Evolutionary conservation across 2,888 invertebrate species (phyloP).

Genomic region (Eilema griseolum): DNA sequence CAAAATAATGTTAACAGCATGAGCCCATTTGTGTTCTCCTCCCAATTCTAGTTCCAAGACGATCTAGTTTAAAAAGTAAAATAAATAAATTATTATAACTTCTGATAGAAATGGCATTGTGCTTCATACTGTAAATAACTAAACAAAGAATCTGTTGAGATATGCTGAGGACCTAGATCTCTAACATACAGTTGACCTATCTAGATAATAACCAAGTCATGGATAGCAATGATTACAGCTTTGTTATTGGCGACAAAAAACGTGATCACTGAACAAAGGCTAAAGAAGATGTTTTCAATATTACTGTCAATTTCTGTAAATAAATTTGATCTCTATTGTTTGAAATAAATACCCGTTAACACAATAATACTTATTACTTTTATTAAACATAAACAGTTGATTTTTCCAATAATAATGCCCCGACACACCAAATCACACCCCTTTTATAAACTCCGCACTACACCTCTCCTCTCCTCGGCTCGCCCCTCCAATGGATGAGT

Average conservation of each 20-base stretch:
- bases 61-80: constrained; percentile 21
- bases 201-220: constrained; percentile 34
- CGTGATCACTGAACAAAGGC: constrained; percentile 42
- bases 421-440: too few species aligned
- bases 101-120: constrained; percentile 36
- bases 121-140: constrained; percentile 25
- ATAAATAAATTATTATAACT: constrained; percentile 40
- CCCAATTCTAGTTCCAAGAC: constrained; percentile 16
- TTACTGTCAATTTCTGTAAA: constrained; percentile 21
- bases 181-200: constrained; percentile 39
- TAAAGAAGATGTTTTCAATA: constrained; percentile 29
- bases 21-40: constrained; percentile 23
- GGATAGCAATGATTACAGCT: constrained; percentile 34
- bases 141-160: constrained; percentile 45
- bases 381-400: too few species aligned
- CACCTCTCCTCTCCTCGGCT: too few species aligned
- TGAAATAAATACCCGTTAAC: too few species aligned
- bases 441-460: too few species aligned
- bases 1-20: constrained; percentile 3
- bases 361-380: too few species aligned
- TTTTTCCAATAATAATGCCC: too few species aligned
- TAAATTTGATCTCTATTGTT: constrained; percentile 43
- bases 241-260: constrained; percentile 30
- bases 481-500: too few species aligned
- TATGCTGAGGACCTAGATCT: constrained; percentile 38